A percentile compares a stretch with the other conserved stretches of the same genome.
These are phyloP conservation scores for Zeugodacus cucurbitae DNA, from an alignment of 1,140 invertebrate species.

Conservation along the genomic window DNA sequence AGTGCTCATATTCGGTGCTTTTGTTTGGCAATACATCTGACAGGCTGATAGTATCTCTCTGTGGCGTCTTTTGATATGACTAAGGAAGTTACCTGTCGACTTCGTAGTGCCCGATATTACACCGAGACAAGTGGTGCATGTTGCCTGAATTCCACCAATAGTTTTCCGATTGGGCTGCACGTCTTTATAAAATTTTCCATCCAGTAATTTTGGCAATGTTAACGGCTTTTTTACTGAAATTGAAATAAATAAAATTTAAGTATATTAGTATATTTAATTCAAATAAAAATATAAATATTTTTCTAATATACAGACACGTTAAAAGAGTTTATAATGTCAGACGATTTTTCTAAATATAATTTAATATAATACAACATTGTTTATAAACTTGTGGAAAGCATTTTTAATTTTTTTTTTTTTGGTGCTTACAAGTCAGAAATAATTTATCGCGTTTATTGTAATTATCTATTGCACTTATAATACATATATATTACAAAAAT, in stretches of 20 bases:
- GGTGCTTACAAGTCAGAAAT: neutral
- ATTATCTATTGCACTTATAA: neutral
- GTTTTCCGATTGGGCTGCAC: conserved; percentile 62
- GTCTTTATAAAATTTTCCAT: conserved; percentile 63
- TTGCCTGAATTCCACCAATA: conserved; percentile 59
- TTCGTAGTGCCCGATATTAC: conserved; percentile 61
- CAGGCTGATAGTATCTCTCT: conserved; percentile 57
- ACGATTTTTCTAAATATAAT: neutral
- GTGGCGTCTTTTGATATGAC: conserved; percentile 61
- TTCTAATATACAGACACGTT: no score
- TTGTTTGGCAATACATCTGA: conserved; percentile 60
- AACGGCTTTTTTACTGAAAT: conserved; percentile 49
- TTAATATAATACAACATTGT: neutral
- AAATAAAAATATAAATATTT: neutral
- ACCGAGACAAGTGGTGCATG: conserved; percentile 60
- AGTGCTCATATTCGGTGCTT: conserved; percentile 28
- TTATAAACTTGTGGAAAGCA: neutral
- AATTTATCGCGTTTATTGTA: neutral
- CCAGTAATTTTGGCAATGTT: conserved; percentile 59
- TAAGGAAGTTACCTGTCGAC: conserved; percentile 61
- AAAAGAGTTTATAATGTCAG: neutral
- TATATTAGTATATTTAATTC: neutral
- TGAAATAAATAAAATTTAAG: neutral
- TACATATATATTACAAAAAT: neutral
- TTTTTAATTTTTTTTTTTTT: neutral